phyloP scores from a whole-genome alignment of 2,113 vertebrate species.

The Trematocara unimaculatum region DNA sequence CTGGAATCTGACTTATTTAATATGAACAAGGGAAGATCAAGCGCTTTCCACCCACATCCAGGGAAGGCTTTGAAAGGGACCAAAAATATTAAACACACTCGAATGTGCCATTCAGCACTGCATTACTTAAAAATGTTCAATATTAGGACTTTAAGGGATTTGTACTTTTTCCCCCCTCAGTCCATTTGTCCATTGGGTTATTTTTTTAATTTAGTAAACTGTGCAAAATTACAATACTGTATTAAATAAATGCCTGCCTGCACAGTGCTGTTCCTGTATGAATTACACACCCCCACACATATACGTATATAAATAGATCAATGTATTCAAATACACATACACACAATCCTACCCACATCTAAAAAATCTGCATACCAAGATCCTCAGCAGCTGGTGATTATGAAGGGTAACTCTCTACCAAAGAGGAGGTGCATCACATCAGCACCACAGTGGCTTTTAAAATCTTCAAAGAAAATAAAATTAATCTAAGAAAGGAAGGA shows the following conservation, averaged over 20 bases:
- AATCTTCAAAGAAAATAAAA: conserved; percentile 14
- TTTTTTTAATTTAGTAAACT: background rate
- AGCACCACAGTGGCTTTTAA: conserved; percentile 51
- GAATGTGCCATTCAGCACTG: background rate
- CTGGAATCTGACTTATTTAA: conserved; percentile 65
- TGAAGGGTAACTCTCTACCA: background rate
- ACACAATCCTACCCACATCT: background rate
- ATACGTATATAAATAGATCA: background rate
- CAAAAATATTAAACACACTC: conserved; percentile 6
- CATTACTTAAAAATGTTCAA: background rate
- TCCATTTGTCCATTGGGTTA: background rate
- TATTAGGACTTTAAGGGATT: background rate
- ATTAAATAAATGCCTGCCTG: background rate
- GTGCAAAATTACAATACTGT: background rate
- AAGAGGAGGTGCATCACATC: background rate
- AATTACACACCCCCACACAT: background rate
- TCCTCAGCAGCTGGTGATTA: background rate
- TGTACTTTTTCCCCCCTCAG: no score
- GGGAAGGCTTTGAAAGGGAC: conserved; percentile 46
- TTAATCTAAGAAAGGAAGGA: background rate
- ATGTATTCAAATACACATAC: background rate
- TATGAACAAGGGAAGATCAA: conserved; percentile 67
- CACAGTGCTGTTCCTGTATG: background rate
- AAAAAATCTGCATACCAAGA: background rate
- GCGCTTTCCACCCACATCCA: conserved; percentile 44